A percentile compares a stretch with the other conserved stretches of the same genome.
Conservation (phyloP, 2,888 invertebrate species). For the Adelognathus sp. region DNA sequence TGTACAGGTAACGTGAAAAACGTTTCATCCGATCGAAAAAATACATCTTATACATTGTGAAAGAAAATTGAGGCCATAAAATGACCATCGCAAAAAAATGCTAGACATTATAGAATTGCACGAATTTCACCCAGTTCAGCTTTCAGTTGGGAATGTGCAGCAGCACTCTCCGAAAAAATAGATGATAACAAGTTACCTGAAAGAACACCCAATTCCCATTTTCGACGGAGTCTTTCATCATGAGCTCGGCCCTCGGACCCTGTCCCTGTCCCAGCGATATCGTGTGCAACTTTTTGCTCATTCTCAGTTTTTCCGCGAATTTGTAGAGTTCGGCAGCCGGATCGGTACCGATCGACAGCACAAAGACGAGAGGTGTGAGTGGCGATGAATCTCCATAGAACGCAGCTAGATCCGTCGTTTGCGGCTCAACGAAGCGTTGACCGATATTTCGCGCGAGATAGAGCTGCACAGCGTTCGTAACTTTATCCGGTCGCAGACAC, state of each 20-base stretch:
- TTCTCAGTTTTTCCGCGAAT: slow-evolving; percentile 91
- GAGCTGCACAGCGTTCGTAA: slow-evolving; percentile 90
- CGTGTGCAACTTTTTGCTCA: slow-evolving; percentile 88
- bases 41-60: too few species aligned
- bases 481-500: slow-evolving; percentile 92
- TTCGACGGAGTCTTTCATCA: slow-evolving; percentile 89
- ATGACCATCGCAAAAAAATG: too few species aligned
- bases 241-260: slow-evolving; percentile 90
- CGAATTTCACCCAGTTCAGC: too few species aligned
- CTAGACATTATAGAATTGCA: too few species aligned
- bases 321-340: slow-evolving; percentile 91
- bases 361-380: slow-evolving; percentile 91
- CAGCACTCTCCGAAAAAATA: background rate
- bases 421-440: slow-evolving; percentile 91
- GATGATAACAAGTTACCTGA: slow-evolving; percentile 82
- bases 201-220: slow-evolving; percentile 94
- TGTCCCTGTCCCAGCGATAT: slow-evolving; percentile 96
- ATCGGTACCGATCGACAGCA: slow-evolving; percentile 95
- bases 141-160: too few species aligned
- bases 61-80: too few species aligned
- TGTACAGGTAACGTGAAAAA: too few species aligned
- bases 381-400: slow-evolving; percentile 91
- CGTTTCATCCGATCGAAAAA: too few species aligned
- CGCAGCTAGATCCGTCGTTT: slow-evolving; percentile 91
- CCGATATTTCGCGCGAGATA: slow-evolving; percentile 88